phyloP scores from a whole-genome alignment of 2,113 vertebrate species.

The Varanus salvator region DNA sequence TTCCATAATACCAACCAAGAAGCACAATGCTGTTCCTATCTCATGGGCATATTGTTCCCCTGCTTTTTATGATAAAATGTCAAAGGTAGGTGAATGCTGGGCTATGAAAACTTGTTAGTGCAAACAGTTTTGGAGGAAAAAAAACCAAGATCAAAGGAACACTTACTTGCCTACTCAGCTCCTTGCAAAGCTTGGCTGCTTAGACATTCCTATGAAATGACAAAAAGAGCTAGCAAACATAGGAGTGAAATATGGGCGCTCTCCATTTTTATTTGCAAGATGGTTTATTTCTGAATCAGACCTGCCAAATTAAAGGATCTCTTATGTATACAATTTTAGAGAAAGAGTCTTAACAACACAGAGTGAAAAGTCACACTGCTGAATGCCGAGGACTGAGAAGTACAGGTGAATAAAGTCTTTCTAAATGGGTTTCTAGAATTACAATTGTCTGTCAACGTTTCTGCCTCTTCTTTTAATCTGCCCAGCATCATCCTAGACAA shows the following conservation, averaged over 20 bases:
- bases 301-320: neutral
- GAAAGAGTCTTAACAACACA: neutral
- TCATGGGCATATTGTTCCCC: neutral
- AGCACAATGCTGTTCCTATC: too few species aligned
- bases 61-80: neutral
- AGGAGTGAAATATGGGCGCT: neutral
- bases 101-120: neutral
- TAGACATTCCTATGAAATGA: neutral
- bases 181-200: neutral
- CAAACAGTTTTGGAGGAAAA: neutral
- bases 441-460: conserved; percentile 25
- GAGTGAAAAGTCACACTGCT: neutral
- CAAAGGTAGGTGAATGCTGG: neutral
- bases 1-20: neutral
- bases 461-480: conserved; percentile 16
- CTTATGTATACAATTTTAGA: neutral
- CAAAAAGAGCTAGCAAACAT: neutral
- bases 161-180: neutral
- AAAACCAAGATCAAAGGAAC: neutral
- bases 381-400: neutral
- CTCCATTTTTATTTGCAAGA: neutral
- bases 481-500: neutral
- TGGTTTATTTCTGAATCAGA: neutral
- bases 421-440: neutral
- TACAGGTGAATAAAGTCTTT: neutral